phyloP scores from a whole-genome alignment of 2,113 vertebrate genomes.

The Tachysurus vachellii region DNA sequence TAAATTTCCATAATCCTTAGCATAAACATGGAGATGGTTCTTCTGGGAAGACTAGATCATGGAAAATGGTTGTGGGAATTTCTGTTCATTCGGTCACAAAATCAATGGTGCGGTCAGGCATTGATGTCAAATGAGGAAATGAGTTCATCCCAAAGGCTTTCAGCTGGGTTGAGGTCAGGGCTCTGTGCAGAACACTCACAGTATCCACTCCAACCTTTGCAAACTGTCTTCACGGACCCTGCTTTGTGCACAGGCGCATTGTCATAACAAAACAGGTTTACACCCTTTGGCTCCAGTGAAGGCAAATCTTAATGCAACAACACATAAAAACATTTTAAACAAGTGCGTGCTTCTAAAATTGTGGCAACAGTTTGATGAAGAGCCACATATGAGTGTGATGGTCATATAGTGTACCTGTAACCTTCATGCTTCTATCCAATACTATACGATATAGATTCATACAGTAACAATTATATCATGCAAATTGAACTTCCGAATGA shows the following conservation, averaged over 20 bases:
- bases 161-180: neutral
- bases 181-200: no score
- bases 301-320: neutral
- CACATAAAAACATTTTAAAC: neutral
- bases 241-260: neutral
- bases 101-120: neutral
- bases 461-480: neutral
- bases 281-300: neutral
- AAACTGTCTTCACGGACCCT: neutral
- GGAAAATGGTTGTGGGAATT: neutral
- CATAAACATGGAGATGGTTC: neutral
- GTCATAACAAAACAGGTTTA: neutral
- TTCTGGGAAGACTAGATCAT: neutral
- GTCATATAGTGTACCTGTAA: neutral
- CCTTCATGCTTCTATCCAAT: neutral
- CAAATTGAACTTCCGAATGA: neutral
- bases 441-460: neutral
- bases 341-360: neutral
- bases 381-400: neutral
- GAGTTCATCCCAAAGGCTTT: neutral
- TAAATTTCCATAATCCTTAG: neutral
- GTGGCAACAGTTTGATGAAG: neutral
- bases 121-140: neutral
- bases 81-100: neutral
- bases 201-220: neutral